A percentile compares a stretch with the other conserved stretches of the same genome.
These are phyloP conservation scores for Mormoops blainvillei DNA, from an alignment of 2,113 vertebrate genomes.

Conservation along the genomic window DNA sequence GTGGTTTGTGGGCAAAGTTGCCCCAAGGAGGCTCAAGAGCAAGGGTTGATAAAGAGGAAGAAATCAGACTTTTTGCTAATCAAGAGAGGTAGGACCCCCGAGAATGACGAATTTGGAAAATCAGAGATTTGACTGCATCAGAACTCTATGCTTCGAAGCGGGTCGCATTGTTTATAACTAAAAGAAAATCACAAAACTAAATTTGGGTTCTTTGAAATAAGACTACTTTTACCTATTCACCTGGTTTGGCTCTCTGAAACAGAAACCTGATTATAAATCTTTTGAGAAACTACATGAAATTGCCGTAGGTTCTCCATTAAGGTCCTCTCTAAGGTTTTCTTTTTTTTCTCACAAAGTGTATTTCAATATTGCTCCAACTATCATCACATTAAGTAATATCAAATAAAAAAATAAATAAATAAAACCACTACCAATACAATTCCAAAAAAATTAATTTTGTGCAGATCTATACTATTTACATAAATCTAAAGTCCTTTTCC, in stretches of 20 bases:
- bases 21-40: neutral
- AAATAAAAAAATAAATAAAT: neutral
- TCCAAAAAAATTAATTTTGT: neutral
- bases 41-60: neutral
- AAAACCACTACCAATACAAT: neutral
- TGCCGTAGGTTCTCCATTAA: neutral
- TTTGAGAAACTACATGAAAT: conserved; percentile 13
- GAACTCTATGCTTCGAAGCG: neutral
- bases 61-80: neutral
- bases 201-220: neutral
- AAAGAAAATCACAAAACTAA: neutral
- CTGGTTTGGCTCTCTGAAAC: neutral
- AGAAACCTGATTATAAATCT: neutral
- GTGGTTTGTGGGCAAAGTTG: neutral
- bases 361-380: neutral
- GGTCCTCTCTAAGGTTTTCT: neutral
- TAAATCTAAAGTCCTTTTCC: neutral
- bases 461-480: neutral
- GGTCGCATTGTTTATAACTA: neutral
- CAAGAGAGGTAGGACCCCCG: neutral
- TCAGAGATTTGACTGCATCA: neutral
- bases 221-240: neutral
- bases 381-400: neutral
- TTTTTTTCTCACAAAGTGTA: neutral
- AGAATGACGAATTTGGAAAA: neutral